These are phyloP conservation scores for Brachionus manjavacas DNA, from an alignment of 1,140 invertebrate species.

Conservation along the genomic window DNA sequence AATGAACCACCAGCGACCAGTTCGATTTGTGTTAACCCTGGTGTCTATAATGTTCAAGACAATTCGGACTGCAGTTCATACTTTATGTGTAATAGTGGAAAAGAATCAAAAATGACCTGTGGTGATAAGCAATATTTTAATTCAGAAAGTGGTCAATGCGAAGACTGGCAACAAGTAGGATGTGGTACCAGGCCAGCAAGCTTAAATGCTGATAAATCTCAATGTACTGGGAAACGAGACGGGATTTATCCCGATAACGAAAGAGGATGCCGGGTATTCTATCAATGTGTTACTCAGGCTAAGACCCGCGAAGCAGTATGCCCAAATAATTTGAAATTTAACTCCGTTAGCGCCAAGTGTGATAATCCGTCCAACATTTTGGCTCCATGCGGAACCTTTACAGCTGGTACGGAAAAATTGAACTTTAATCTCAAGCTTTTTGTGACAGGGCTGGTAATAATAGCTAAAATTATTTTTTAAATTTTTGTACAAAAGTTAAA, in stretches of 20 bases:
- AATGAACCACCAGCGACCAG: background rate
- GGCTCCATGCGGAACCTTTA: conserved; percentile 32
- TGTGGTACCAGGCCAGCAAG: conserved; percentile 18
- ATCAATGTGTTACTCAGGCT: conserved; percentile 18
- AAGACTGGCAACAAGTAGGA: conserved; percentile 27
- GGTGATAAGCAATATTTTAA: conserved; percentile 40
- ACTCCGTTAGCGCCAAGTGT: conserved; percentile 8
- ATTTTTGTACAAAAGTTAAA: background rate
- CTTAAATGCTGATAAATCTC: conserved; percentile 11
- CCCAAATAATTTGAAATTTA: conserved; percentile 25
- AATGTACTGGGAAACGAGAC: conserved; percentile 14
- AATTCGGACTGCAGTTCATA: conserved; percentile 10
- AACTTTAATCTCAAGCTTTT: background rate
- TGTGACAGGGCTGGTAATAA: background rate
- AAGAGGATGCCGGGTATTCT: conserved; percentile 2
- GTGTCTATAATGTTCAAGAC: background rate
- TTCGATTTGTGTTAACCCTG: conserved; percentile 4
- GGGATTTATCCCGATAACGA: conserved; percentile 41
- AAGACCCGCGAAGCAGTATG: conserved; percentile 41
- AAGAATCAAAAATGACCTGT: conserved; percentile 5
- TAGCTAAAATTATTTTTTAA: background rate
- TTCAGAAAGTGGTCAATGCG: conserved; percentile 31
- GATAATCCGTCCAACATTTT: background rate
- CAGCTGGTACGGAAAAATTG: background rate
- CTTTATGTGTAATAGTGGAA: conserved; percentile 22